Conservation (phyloP, 2,797 vertebrate genomes). For the Anguilla pacifica region DNA sequence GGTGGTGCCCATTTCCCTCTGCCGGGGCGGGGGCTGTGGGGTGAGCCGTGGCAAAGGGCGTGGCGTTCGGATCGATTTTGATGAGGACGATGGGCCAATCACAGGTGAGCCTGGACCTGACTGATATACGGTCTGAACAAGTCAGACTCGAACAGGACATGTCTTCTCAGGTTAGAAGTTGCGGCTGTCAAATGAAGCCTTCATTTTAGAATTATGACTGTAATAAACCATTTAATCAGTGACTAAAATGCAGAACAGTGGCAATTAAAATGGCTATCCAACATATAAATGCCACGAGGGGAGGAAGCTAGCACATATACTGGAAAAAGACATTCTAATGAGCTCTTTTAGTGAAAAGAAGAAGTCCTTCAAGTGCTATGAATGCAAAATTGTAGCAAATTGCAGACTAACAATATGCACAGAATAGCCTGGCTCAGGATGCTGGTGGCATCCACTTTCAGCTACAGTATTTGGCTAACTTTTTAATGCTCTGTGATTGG, state of each 20-base stretch:
- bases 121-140: no score
- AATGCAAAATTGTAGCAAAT: not conserved
- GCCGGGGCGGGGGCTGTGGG: conserved; percentile 92
- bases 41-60: conserved; percentile 94
- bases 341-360: not conserved
- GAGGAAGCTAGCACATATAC: not conserved
- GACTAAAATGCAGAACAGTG: not conserved
- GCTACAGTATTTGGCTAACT: not conserved
- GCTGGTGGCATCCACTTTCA: not conserved
- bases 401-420: not conserved
- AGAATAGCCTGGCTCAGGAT: not conserved
- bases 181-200: not conserved
- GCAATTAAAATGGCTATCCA: not conserved
- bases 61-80: conserved; percentile 95
- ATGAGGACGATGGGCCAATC: conserved; percentile 95
- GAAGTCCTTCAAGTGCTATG: not conserved
- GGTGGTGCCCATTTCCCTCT: conserved; percentile 95
- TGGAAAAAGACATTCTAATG: not conserved
- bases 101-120: conserved; percentile 76
- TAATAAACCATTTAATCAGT: not conserved
- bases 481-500: not conserved
- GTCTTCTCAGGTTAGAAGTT: not conserved
- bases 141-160: not conserved
- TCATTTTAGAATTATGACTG: not conserved
- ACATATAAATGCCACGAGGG: not conserved